Base-by-base conservation (phyloP, 2,888 invertebrate genomes). In the Orchesellides sinensis region DNA sequence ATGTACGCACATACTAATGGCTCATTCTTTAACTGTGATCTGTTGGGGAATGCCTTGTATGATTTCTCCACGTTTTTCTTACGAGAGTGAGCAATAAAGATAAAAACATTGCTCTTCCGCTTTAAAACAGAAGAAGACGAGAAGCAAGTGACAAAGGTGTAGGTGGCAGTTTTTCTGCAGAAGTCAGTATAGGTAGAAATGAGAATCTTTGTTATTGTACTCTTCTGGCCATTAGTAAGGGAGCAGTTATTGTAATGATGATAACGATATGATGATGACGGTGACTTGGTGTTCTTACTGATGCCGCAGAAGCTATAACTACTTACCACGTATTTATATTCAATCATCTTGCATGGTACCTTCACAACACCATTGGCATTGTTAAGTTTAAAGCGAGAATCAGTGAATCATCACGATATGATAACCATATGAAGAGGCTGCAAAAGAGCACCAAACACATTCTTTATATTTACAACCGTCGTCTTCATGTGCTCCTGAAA, bases 51-150 rank as follows among this genome's bases (percentile, higher is more conserved):
- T n/a, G 40, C 10, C 40, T 40, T 40, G n/a, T n/a, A n/a, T 29
- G 74, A 74, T 74, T 74, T 74, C 74, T 74, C 74, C 74, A 74
- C 74, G 74, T 65, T 74, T 63, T 74, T 65, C 65, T 52, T 52
- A n/a, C n/a, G n/a, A n/a, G n/a, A n/a, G n/a, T n/a, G 54, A 74
- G 65, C 56, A 65, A 74, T 74, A 74, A 74, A 74, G 74, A 74
- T 74, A 65, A 52, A 52, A 52, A 14, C 32, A 47, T 19, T 61
- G 45, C 49, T 73, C 73, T 59, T 72, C 49, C 23, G 47, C 29
- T 35, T 63, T 12, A 17, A 14, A n/a, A n/a, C n/a, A n/a, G n/a
- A n/a, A n/a, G n/a, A 21, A 23, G 45, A 35, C 35, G 35, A 14
- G 25, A 49, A 21, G 52, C 47, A n/a, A n/a, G 63, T 19, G 17